Evolutionary conservation across 2,888 invertebrate species (phyloP), one percentile per base, ranked within the genome.

Genomic region (Pristionchus fissidentatus): DNA sequence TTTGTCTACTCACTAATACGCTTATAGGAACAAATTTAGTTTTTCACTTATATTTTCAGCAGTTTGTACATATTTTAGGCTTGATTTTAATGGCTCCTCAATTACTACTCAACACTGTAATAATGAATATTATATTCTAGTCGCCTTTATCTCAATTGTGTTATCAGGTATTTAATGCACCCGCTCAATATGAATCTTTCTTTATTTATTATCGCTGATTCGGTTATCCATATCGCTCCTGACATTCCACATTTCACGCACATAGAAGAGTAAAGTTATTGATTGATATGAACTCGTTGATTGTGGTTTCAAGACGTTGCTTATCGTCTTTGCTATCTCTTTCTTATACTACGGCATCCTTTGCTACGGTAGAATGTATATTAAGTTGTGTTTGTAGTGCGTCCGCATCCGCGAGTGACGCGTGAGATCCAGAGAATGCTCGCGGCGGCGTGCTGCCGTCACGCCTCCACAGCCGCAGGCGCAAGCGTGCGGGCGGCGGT

Each of bases 371-470:
- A n/a, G n/a, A n/a, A n/a, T n/a, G n/a, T n/a, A n/a, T n/a, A n/a
- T n/a, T n/a, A n/a, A 49, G 13, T 15, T 10, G 26, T 49, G 32
- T 49, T 35, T 73, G 13, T 62, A 26, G 62, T 0, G 46, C 19
- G 19, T 49, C 49, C 46, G 75, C 49, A 77, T 29, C 75, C 75
- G 75, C 49, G 26, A 49, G 49, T 77, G 49, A 49, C 13, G 46
- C 49, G 19, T 1, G 32, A 49, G 38, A 38, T 35, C 32, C 19
- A 43, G n/a, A 26, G 7, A 49, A 77, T 77, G 75, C 75, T 77
- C 19, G 75, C 32, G n/a, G 49, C 75, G 75, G 75, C 75, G 41
- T 77, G 75, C 75, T 77, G 75, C 49, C 75, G 75, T 26, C 75
- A 77, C 75, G 75, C 75, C 19, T 77, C 75, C 13, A 77, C 75